These are phyloP conservation scores for Pheosia gnoma DNA, from an alignment of 2,888 invertebrate species.

Conservation along the genomic window DNA sequence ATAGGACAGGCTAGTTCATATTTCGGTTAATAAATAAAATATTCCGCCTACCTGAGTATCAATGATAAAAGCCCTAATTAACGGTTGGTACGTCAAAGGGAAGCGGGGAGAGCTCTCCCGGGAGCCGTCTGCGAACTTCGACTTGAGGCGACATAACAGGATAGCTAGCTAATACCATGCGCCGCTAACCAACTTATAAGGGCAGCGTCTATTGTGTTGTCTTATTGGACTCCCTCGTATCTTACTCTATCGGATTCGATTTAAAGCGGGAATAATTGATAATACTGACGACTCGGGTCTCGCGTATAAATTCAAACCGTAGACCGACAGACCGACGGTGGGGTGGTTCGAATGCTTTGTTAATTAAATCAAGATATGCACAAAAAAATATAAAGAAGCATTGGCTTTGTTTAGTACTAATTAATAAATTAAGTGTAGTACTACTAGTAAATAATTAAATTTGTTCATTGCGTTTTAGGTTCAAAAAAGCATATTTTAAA, in stretches of 20 bases:
- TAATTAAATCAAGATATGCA: too few relatives aligned
- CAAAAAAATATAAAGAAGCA: too few relatives aligned
- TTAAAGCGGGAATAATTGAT: background rate
- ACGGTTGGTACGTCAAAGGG: constrained; percentile 51
- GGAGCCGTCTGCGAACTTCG: constrained; percentile 64
- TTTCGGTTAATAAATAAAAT: constrained; percentile 43
- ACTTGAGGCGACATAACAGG: constrained; percentile 52
- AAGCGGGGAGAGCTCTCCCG: constrained; percentile 44
- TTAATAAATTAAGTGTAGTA: too few relatives aligned
- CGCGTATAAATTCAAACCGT: too few relatives aligned
- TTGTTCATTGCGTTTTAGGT: too few relatives aligned
- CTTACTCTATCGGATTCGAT: constrained; percentile 10
- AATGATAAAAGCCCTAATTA: constrained; percentile 51
- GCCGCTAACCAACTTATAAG: constrained; percentile 32
- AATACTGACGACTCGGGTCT: too few relatives aligned
- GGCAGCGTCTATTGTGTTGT: constrained; percentile 14
- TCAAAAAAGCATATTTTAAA: too few relatives aligned
- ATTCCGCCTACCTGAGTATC: constrained; percentile 38
- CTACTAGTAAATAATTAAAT: too few relatives aligned
- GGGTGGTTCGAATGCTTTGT: too few relatives aligned
- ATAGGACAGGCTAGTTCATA: constrained; percentile 19
- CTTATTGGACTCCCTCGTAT: constrained; percentile 14
- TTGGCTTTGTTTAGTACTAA: too few relatives aligned
- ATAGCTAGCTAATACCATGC: constrained; percentile 46
- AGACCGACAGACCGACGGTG: too few relatives aligned